Evolutionary conservation across 1,140 invertebrate species (phyloP), one percentile per base, ranked within the genome.

Genomic region (Tribolium madens): DNA sequence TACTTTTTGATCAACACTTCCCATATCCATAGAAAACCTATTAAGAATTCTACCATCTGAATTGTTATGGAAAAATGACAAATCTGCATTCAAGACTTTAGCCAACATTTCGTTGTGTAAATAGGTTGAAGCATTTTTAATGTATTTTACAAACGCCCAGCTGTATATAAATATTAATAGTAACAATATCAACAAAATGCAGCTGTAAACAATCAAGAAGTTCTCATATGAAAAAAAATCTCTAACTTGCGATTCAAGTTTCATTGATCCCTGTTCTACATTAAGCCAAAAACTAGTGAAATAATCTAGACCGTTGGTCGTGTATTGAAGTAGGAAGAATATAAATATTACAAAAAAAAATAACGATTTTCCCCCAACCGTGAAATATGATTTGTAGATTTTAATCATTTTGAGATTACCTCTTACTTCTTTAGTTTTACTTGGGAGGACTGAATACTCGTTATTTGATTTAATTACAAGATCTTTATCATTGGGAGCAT

Each of bases 61-160:
- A 86, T 94, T 96, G 0, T 87, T 88, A 79, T 96, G 92, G 82
- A 96, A 96, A 86, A 96, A 97, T 2, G 89, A 83, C 92, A 96
- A 95, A 0, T 91, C 83, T 0, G 87, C 86, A 21, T 85, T 81
- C 3, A 92, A 85, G 10, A 92, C 82, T 26, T 87, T 85, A n/a
- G 81, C 80, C 81, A 94, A 94, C 87, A 92, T 92, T 26, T 83
- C 84, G 78, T 92, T 89, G 82, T 94, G 93, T 1, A 94, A 82
- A 36, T 85, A 87, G 68, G 89, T 87, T 1, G 92, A 93, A 31
- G 91, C 87, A 4, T 86, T 84, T 84, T 93, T 89, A 36, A 89
- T 90, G 0, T 91, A 79, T 15, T 87, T 86, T 80, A 93, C 14
- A 31, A 64, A 33, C 89, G 13, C 13, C 21, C 14, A 33, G 13